Evolutionary conservation across 2,888 invertebrate genomes (phyloP).

Genomic region (Drosophila mimica): DNA sequence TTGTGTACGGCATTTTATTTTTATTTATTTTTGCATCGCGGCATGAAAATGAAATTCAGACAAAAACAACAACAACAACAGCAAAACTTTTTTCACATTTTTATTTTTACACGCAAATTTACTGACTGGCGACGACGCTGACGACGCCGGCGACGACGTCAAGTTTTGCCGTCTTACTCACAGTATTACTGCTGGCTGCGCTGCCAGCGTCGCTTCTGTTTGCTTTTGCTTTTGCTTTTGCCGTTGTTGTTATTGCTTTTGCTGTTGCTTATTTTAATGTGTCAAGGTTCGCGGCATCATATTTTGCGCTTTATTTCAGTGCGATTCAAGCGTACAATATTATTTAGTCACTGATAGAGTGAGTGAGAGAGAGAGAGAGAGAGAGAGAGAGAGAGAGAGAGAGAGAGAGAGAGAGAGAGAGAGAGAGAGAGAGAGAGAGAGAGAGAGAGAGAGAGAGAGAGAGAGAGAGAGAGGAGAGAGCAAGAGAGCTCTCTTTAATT

Average conservation of each 20-base stretch:
- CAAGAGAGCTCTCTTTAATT: slow-evolving; percentile 1
- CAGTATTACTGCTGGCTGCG: slow-evolving; percentile 25
- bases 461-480: background rate
- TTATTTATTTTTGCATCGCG: slow-evolving; percentile 55
- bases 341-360: slow-evolving; percentile 28
- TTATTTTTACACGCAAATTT: slow-evolving; percentile 74
- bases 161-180: slow-evolving; percentile 61
- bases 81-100: slow-evolving; percentile 71
- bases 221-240: slow-evolving; percentile 3
- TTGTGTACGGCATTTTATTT: slow-evolving; percentile 67
- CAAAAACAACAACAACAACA: slow-evolving; percentile 45
- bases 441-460: background rate
- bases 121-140: slow-evolving; percentile 47
- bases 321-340: slow-evolving; percentile 58
- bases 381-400: background rate
- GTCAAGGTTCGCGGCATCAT: slow-evolving; percentile 84
- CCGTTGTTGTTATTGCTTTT: slow-evolving; percentile 20
- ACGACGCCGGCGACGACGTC: slow-evolving; percentile 30
- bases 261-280: slow-evolving; percentile 79
- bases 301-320: slow-evolving; percentile 75
- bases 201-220: slow-evolving; percentile 42
- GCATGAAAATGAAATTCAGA: slow-evolving; percentile 70
- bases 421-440: background rate
- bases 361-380: background rate
- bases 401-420: no score